These are phyloP conservation scores for Paramormyrops kingsleyae DNA, from an alignment of 2,113 vertebrate species.

Conservation along the genomic window DNA sequence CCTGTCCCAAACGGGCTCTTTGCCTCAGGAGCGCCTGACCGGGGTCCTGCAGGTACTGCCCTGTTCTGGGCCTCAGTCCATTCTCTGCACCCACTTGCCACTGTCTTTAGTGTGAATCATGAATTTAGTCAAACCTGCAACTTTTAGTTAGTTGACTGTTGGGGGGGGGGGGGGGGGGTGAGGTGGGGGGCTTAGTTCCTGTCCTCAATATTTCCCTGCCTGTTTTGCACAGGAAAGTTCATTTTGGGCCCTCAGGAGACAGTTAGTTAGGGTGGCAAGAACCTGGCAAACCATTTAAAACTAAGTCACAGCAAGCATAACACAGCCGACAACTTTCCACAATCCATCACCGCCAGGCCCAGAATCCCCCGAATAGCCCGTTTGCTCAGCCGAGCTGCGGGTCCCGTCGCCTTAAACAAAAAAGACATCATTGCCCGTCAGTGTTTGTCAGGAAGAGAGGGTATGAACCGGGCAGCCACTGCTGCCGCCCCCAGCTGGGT, in stretches of 20 bases:
- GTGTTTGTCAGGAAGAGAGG: neutral
- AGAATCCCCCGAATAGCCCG: neutral
- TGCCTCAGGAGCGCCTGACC: neutral
- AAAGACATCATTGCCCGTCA: neutral
- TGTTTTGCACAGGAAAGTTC: neutral
- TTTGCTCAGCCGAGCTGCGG: neutral
- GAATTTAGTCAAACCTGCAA: neutral
- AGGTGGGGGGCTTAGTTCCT: neutral
- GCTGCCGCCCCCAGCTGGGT: slow-evolving; percentile 20
- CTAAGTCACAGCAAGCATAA: neutral
- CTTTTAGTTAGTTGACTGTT: neutral
- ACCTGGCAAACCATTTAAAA: neutral
- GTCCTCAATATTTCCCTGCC: neutral
- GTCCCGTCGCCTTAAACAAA: neutral
- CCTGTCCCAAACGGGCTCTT: neutral
- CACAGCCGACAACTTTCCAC: neutral
- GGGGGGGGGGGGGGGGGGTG: neutral
- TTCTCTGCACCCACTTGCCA: neutral
- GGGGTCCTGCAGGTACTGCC: neutral
- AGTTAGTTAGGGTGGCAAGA: neutral
- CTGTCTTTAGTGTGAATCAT: neutral
- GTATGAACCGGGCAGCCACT: neutral
- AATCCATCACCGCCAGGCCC: neutral
- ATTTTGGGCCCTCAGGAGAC: neutral
- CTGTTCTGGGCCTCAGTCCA: neutral